Percentiles rank a stretch among this genome's conserved stretches.
These are phyloP conservation scores for Phrynosoma platyrhinos DNA, from an alignment of 2,113 vertebrate species.

Conservation along the genomic window DNA sequence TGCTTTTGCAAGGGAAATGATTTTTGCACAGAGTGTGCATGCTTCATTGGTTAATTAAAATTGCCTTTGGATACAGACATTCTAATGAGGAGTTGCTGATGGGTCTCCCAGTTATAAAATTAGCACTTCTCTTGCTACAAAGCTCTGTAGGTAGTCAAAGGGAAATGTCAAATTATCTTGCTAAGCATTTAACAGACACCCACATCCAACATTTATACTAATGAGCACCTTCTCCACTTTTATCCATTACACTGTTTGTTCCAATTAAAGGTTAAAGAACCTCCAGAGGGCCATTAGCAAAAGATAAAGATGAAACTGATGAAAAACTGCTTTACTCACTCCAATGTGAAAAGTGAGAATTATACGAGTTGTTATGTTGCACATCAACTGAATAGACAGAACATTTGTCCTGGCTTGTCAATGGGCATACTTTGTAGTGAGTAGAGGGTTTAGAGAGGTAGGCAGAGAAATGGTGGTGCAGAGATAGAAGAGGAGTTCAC, in stretches of 20 bases:
- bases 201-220: conserved; percentile 40
- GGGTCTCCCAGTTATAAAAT: conserved; percentile 18
- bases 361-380: accelerated
- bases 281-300: conserved; percentile 1
- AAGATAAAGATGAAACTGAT: background rate
- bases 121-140: conserved; percentile 21
- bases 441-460: background rate
- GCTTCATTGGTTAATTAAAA: accelerated
- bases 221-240: conserved; percentile 36
- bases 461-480: background rate
- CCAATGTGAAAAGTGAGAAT: background rate
- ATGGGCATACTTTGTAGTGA: background rate
- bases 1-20: accelerated
- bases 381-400: background rate
- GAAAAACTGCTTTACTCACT: background rate
- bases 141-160: conserved; percentile 4
- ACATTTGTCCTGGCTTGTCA: background rate
- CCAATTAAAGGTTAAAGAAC: conserved; percentile 7
- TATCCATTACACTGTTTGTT: background rate
- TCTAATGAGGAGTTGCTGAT: conserved; percentile 30
- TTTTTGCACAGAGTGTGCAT: background rate
- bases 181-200: conserved; percentile 14
- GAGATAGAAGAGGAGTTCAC: background rate
- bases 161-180: background rate
- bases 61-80: background rate